Conservation (phyloP, 2,888 invertebrate genomes). For the Spodoptera littoralis region DNA sequence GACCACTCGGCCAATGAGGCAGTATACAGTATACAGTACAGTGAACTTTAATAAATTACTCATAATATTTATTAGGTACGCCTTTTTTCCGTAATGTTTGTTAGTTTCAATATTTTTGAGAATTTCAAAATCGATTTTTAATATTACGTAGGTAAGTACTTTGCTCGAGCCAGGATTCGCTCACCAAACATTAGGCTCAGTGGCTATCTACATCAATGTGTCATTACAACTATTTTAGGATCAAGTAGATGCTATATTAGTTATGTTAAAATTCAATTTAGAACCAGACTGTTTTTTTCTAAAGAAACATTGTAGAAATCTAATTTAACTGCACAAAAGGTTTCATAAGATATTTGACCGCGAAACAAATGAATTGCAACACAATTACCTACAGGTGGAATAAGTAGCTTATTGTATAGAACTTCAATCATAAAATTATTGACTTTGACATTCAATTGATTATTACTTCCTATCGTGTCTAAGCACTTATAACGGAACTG, state of each 20-base stretch:
- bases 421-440: conserved; percentile 21
- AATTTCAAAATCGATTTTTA: no score
- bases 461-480: conserved; percentile 26
- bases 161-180: no score
- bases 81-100: no score
- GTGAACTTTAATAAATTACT: no score
- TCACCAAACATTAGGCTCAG: no score
- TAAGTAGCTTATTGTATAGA: conserved; percentile 32
- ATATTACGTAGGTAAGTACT: no score
- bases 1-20: no score
- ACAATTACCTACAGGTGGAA: conserved; percentile 39
- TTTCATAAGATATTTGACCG: conserved; percentile 58
- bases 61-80: no score
- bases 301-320: conserved; percentile 38
- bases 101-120: no score
- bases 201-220: no score
- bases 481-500: not conserved
- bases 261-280: not conserved
- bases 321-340: conserved; percentile 52
- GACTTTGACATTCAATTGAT: conserved; percentile 29
- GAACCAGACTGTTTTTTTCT: conserved; percentile 1
- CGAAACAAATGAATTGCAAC: conserved; percentile 61
- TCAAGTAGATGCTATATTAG: not conserved
- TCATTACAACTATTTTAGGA: not conserved
- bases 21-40: no score